phyloP scores from a whole-genome alignment of 64 coral and sea anemone species.

The Pachyseris speciosa region DNA sequence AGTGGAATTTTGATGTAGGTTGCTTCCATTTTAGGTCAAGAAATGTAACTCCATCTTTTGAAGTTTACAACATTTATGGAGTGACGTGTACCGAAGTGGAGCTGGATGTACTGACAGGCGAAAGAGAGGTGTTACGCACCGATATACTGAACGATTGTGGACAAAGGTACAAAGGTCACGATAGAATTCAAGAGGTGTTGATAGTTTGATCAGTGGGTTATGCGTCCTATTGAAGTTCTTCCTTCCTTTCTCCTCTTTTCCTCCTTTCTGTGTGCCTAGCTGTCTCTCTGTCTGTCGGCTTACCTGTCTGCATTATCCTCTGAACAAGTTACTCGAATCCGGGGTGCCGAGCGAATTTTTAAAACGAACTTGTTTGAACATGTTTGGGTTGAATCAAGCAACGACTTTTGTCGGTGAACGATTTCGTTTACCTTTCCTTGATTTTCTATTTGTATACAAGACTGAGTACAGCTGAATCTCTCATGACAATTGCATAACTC shows the following conservation, averaged over 20 bases:
- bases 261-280: not conserved
- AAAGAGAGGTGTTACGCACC: constrained; percentile 82
- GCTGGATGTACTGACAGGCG: constrained; percentile 89
- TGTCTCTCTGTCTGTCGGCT: not conserved
- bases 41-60: not conserved
- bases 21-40: constrained; percentile 17
- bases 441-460: no score
- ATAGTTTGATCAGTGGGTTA: no score
- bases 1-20: not conserved
- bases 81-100: constrained; percentile 78
- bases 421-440: no score
- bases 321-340: no score
- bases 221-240: not conserved
- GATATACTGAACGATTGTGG: constrained; percentile 93
- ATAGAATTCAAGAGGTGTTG: not conserved
- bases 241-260: not conserved
- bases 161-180: constrained; percentile 56
- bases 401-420: no score
- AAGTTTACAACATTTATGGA: constrained; percentile 71
- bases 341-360: no score
- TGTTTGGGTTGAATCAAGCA: no score
- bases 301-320: not conserved
- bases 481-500: not conserved
- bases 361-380: no score
- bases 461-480: not conserved